These are phyloP conservation scores for Macrotis lagotis DNA, from an alignment of 2,113 vertebrate genomes.

Conservation along the genomic window DNA sequence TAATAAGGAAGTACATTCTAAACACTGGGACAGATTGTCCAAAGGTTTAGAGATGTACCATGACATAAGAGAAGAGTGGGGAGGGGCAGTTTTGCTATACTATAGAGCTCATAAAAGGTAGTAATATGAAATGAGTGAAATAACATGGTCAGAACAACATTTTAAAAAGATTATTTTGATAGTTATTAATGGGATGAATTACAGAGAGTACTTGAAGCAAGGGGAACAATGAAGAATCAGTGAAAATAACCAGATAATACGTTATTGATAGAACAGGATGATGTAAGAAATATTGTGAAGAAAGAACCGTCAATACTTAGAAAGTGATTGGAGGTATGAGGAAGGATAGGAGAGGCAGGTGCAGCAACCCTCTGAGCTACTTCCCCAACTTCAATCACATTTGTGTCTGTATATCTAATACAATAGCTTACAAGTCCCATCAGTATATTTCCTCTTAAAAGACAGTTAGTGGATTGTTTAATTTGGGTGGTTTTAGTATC, in stretches of 20 bases:
- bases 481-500: neutral
- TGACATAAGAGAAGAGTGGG: neutral
- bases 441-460: neutral
- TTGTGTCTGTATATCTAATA: neutral
- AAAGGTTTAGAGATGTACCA: neutral
- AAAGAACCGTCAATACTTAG: neutral
- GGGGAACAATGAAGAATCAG: neutral
- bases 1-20: neutral
- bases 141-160: neutral
- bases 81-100: neutral
- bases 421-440: neutral
- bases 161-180: neutral
- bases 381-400: neutral
- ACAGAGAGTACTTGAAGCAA: neutral
- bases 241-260: neutral
- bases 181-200: neutral
- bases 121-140: neutral
- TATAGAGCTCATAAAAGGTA: neutral
- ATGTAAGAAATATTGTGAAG: neutral
- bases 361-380: neutral
- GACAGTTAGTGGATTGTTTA: too few species aligned
- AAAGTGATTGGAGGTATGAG: neutral
- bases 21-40: neutral
- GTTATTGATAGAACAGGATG: neutral
- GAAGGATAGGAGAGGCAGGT: neutral